A percentile compares a stretch with the other conserved stretches of the same genome.
Evolutionary conservation across 2,113 vertebrate genomes (phyloP).

Genomic region (Phyllostomus hastatus): DNA sequence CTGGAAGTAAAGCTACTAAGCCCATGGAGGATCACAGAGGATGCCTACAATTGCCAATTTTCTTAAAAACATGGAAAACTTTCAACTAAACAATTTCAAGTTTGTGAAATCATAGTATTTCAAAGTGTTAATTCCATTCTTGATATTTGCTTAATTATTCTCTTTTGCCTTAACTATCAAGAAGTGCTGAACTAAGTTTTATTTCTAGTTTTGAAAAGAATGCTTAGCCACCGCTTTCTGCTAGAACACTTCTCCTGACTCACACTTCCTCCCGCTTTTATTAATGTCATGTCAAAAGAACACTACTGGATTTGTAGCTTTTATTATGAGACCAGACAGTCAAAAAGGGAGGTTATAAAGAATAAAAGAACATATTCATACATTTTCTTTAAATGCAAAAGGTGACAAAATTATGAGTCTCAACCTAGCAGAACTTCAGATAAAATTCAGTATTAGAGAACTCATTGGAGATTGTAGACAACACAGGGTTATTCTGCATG

Average conservation of each 20-base stretch:
- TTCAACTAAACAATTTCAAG: constrained; percentile 9
- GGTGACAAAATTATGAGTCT: not conserved
- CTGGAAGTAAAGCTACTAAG: not conserved
- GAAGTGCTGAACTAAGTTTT: constrained; percentile 2
- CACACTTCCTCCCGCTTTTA: not conserved
- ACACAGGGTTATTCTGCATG: not conserved
- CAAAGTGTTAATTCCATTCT: not conserved
- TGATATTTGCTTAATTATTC: not conserved
- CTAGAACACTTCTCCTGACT: constrained; percentile 11
- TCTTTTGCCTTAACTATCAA: not conserved
- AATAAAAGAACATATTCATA: not conserved
- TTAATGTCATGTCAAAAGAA: constrained; percentile 26
- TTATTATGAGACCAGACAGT: not conserved
- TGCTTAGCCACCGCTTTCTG: not conserved
- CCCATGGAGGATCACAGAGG: not conserved
- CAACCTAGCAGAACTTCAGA: not conserved
- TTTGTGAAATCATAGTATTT: not conserved
- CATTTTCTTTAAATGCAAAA: constrained; percentile 32
- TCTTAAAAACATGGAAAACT: not conserved
- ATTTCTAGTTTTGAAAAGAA: not conserved
- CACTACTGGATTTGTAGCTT: not conserved
- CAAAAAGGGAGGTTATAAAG: not conserved
- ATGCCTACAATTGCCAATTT: not conserved
- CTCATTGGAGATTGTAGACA: not conserved
- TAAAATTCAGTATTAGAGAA: not conserved